Conservation (phyloP, 2,888 invertebrate genomes). For the Chromoteleia sp. region DNA sequence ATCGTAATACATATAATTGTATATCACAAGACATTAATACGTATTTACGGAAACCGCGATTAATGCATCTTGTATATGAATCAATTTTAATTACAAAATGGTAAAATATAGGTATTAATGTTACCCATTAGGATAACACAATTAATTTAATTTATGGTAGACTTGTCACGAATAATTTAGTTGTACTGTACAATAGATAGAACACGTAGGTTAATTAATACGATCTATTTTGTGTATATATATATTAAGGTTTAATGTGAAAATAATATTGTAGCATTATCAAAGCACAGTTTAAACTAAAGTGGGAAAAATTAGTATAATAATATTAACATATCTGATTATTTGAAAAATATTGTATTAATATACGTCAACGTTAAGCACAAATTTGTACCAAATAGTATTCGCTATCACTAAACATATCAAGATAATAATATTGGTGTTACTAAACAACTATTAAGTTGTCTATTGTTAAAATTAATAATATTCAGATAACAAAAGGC, state of each 20-base stretch:
- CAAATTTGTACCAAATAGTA: too few relatives aligned
- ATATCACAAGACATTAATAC: constrained; percentile 5
- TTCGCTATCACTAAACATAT: too few relatives aligned
- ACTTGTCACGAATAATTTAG: constrained; percentile 21
- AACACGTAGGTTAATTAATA: constrained; percentile 19
- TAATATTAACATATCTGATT: too few relatives aligned
- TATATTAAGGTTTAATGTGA: constrained; percentile 1
- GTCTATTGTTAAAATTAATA: too few relatives aligned
- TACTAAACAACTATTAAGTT: too few relatives aligned
- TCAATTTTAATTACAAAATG: constrained; percentile 35
- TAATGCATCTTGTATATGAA: constrained; percentile 13
- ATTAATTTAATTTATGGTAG: constrained; percentile 32
- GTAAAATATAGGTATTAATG: constrained; percentile 18
- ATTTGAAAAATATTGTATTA: too few relatives aligned
- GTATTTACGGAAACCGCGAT: neutral
- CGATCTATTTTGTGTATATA: neutral
- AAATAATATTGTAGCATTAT: neutral
- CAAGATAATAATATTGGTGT: too few relatives aligned
- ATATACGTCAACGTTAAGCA: too few relatives aligned
- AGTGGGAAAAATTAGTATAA: too few relatives aligned
- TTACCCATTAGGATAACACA: constrained; percentile 25
- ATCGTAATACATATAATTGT: neutral
- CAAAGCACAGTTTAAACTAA: too few relatives aligned
- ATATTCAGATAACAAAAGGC: too few relatives aligned
- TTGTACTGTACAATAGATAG: constrained; percentile 18